phyloP scores from a whole-genome alignment of 2,797 vertebrate genomes.

The Urophycis tenuis region DNA sequence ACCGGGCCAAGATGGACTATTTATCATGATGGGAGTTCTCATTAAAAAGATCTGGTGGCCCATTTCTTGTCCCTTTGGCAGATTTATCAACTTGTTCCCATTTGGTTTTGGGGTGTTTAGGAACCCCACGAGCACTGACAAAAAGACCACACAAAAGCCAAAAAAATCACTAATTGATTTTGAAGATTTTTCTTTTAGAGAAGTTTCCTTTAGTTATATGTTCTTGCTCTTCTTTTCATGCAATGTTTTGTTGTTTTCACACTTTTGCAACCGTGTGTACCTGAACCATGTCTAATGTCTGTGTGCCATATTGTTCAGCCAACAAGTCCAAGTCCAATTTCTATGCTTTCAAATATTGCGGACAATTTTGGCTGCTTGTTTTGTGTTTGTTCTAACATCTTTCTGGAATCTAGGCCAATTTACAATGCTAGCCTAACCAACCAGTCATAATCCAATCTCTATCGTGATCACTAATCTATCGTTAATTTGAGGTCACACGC shows the following conservation, averaged over 20 bases:
- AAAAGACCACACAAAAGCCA: not conserved
- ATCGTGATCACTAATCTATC: not conserved
- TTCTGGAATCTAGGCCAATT: constrained; percentile 1
- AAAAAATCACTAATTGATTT: no score
- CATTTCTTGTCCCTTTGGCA: not conserved
- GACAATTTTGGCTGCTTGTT: not conserved
- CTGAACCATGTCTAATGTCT: no score
- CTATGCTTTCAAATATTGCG: no score
- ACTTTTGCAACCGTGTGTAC: no score
- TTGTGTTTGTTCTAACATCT: not conserved
- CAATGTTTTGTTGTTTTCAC: no score
- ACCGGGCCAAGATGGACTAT: constrained; percentile 39
- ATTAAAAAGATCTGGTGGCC: constrained; percentile 31
- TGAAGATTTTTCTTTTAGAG: no score
- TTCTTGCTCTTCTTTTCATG: not conserved
- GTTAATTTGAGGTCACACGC: not conserved
- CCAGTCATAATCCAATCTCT: not conserved
- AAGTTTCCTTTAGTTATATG: not conserved
- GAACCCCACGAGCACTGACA: not conserved
- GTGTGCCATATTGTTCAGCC: not conserved
- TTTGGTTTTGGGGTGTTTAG: not conserved
- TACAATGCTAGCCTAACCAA: not conserved
- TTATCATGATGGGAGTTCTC: constrained; percentile 46
- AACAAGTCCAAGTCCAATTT: not conserved
- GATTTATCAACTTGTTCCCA: not conserved